Evolutionary conservation across 2,797 vertebrate species (phyloP).

Genomic region (Arremon aurantiirostris): DNA sequence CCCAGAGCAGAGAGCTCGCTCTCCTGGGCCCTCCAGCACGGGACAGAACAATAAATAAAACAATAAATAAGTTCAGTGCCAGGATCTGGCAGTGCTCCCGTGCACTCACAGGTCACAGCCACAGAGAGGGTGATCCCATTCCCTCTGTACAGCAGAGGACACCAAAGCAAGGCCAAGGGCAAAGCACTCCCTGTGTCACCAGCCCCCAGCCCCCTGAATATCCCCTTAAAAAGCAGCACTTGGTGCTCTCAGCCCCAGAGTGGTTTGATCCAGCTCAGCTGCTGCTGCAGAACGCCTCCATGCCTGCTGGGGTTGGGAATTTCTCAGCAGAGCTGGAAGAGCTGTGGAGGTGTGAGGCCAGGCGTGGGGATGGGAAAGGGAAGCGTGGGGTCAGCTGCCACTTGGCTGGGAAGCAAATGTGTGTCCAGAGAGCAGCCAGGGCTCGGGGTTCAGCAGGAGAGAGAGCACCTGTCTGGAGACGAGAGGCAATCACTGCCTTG

Average conservation of each 20-base stretch:
- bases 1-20: not conserved
- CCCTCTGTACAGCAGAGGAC: not conserved
- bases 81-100: rapidly evolving
- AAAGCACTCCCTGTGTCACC: not conserved
- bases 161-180: not conserved
- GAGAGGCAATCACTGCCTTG: not conserved
- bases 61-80: not conserved
- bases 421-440: not conserved
- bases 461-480: not conserved
- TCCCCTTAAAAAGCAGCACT: not conserved
- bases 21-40: rapidly evolving
- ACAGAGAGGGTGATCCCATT: not conserved
- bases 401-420: not conserved
- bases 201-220: not conserved
- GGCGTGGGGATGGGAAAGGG: constrained; percentile 44
- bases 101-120: not conserved
- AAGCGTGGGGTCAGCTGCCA: not conserved
- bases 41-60: not conserved
- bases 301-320: not conserved
- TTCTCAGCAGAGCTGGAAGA: not conserved
- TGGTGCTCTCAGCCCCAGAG: not conserved
- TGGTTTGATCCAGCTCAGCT: not conserved
- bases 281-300: not conserved
- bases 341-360: not conserved
- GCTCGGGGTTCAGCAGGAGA: not conserved